Conservation (phyloP, 1,140 invertebrate species). For the Aphis craccivora region DNA sequence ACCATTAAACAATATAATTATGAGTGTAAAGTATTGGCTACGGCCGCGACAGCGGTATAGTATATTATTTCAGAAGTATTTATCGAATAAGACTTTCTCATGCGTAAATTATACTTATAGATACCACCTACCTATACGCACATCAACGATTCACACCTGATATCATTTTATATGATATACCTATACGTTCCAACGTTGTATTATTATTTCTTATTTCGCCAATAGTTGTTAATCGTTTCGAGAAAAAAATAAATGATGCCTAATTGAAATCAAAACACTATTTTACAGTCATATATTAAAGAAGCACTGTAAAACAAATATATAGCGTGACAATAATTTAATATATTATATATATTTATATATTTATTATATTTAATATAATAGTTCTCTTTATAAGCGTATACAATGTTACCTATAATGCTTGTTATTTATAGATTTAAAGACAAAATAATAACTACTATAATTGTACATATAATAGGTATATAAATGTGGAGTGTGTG, state of each 20-base stretch:
- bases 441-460: too few species aligned
- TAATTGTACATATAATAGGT: too few species aligned
- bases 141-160: neutral
- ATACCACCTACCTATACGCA: neutral
- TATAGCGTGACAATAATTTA: neutral
- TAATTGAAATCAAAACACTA: neutral
- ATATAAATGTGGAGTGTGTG: too few species aligned
- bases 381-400: too few species aligned
- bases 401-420: too few species aligned
- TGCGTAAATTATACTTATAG: neutral
- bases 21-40: neutral
- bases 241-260: neutral
- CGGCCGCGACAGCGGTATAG: too few species aligned
- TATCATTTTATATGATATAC: neutral
- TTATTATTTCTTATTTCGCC: neutral
- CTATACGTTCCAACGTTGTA: neutral
- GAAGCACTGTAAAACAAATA: neutral
- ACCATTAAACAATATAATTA: neutral
- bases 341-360: too few species aligned
- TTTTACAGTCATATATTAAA: neutral
- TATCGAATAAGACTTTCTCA: neutral
- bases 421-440: too few species aligned
- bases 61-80: slow-evolving; percentile 3
- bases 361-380: too few species aligned
- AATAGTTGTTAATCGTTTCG: neutral